Base-by-base conservation (phyloP, 1,140 invertebrate species). In the Drosophila equinoxialis region DNA sequence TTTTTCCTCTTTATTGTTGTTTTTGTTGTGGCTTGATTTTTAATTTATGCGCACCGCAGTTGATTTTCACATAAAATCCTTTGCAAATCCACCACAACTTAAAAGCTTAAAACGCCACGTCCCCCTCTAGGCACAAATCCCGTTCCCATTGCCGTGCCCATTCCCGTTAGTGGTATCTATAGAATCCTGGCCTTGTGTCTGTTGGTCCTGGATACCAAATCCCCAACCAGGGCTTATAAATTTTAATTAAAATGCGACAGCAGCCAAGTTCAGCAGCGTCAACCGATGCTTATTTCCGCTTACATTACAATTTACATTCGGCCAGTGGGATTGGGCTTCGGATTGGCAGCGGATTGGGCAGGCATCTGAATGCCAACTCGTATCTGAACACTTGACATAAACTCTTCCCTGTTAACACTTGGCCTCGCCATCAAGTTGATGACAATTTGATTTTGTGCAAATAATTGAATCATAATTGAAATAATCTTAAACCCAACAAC, bases 291-390 rank as follows among this genome's bases (percentile, higher is more conserved):
- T 87, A 87, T 87, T 87, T 87, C 83, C 83, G 83, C 84, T 87
- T 87, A 87, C 83, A 87, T 87, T 87, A 87, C 83, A 87, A 87
- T 87, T 87, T 51, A 87, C 83, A 87, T 87, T 87, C 51, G 74
- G 17, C 17, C 45, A 23, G 17, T 23, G 17, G 30, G 30, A 30
- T 30, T 6, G 45, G 45, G 45, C 65, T 60, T 60, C n/a, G 10
- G 51, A 58, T 37, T 37, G 66, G 6, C 10, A 14, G 3, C 5
- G 48, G 41, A 23, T 1, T 11, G 17, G 45, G 10, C 17, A 23
- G 42, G 6, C 57, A 70, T 11, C 57, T 42, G 35, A 39, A 20
- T 62, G 65, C 54, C 59, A 68, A 75, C 42, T 74, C 51, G 48
- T 39, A 62, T 35, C n/a, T 58, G 30, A 35, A 14, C 55, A 58